Evolutionary conservation across 1,140 invertebrate species (phyloP), one percentile per base, ranked within the genome.

Genomic region (Dreissena rostriformis): DNA sequence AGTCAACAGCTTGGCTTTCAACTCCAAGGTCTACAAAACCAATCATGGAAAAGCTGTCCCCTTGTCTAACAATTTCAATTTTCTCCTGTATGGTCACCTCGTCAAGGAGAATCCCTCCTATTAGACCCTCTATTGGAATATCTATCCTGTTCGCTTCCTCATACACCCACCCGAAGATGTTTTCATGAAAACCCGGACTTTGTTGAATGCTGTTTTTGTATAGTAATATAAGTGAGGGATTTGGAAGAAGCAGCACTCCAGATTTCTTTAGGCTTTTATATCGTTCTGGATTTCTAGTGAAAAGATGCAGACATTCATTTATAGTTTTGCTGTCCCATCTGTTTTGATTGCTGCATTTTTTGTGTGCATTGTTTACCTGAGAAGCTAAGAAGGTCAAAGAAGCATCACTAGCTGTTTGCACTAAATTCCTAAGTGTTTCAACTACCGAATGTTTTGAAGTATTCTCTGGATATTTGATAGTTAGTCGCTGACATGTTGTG

Each of bases 61-160:
- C 66, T 26, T 85, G n/a, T 63, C 55, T 55, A 0, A 22, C 0
- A 15, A 57, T 49, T 53, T 85, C 22, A 11, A 76, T 12, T n/a
- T 81, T 66, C 12, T 22, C 17, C 71, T 86, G 53, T 7, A 82
- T 66, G 15, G 78, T 26, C 78, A 82, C 82, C 49, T 86, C 78
- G 67, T 86, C 78, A 55, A 73, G 49, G 24, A 87, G 80, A 0
- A 86, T 52, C 15, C 83, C 86, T 29, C 83, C 86, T n/a, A n/a
- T n/a, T n/a, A n/a, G n/a, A 52, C 49, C 66, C 22, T 74, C 52
- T 63, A 28, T n/a, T n/a, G n/a, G n/a, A n/a, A n/a, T n/a, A n/a
- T n/a, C n/a, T n/a, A n/a, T 14, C 4, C 28, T 11, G n/a, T 70
- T 4, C 5, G 81, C 85, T 52, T 86, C 82, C 53, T 80, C 57